Percentiles rank a stretch among this genome's conserved stretches.
Conservation (phyloP, 1,140 invertebrate species). For the Drosophila melanica region DNA sequence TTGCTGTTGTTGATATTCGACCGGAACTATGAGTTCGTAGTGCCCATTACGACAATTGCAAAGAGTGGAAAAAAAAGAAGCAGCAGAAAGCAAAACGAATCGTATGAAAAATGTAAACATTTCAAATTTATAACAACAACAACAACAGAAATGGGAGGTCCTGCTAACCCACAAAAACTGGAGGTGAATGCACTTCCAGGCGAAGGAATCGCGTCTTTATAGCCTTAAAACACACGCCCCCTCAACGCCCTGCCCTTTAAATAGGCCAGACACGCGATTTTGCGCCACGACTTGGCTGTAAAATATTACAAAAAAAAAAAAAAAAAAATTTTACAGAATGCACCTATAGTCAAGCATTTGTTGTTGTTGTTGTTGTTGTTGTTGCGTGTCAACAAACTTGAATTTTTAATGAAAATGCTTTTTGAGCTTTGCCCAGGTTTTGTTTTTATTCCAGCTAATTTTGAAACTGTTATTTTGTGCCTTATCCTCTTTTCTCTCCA, state of each 20-base stretch:
- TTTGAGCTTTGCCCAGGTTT: not conserved
- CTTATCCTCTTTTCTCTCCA: not conserved
- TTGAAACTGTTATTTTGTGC: constrained; percentile 1
- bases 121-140: constrained; percentile 62
- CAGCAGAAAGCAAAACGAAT: constrained; percentile 13
- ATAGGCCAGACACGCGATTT: constrained; percentile 36
- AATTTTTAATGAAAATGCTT: constrained; percentile 35
- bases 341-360: constrained; percentile 10
- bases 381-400: constrained; percentile 41
- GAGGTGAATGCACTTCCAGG: constrained; percentile 62
- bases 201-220: not conserved
- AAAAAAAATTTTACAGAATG: constrained; percentile 23
- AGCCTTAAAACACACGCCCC: not conserved
- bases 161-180: constrained; percentile 64
- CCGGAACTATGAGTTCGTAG: constrained; percentile 76
- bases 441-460: constrained; percentile 5
- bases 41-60: constrained; percentile 67
- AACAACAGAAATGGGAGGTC: constrained; percentile 30
- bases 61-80: not conserved
- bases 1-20: constrained; percentile 27
- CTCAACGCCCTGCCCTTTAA: not conserved
- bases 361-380: constrained; percentile 14
- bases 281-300: constrained; percentile 4
- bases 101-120: constrained; percentile 68
- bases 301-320: constrained; percentile 1